Evolutionary conservation across 2,888 invertebrate species (phyloP).

Genomic region (Dilophus febrilis): DNA sequence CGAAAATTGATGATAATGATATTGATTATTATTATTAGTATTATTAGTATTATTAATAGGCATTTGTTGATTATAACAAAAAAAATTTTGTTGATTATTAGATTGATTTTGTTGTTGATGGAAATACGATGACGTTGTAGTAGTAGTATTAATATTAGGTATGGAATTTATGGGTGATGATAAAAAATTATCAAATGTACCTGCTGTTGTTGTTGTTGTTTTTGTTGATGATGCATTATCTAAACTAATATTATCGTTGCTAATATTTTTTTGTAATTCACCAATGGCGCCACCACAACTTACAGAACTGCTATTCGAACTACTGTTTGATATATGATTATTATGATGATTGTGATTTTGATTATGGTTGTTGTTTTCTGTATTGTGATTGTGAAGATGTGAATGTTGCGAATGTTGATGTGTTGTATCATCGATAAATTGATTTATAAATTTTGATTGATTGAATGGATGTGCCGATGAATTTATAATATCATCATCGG

Average conservation of each 20-base stretch:
- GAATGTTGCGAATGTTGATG: too few relatives aligned
- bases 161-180: neutral
- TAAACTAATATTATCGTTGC: neutral
- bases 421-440: too few relatives aligned
- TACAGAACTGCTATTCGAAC: constrained; percentile 3
- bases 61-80: constrained; percentile 1
- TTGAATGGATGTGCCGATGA: neutral
- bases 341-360: too few relatives aligned
- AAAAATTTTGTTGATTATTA: constrained; percentile 6
- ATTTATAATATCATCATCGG: too few relatives aligned
- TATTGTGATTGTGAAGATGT: neutral
- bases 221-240: neutral
- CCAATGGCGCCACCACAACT: constrained; percentile 2
- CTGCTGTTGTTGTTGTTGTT: neutral
- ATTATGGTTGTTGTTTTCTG: too few relatives aligned
- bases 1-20: constrained; percentile 2
- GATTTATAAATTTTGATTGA: too few relatives aligned
- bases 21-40: neutral
- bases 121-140: constrained; percentile 6
- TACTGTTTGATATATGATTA: too few relatives aligned
- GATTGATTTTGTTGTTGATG: constrained; percentile 4
- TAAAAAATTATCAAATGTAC: neutral
- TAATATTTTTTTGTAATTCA: neutral
- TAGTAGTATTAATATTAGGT: neutral
- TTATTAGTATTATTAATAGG: neutral